Base-by-base conservation (phyloP, 2,113 vertebrate species). In the Tetraodon nigroviridis region DNA sequence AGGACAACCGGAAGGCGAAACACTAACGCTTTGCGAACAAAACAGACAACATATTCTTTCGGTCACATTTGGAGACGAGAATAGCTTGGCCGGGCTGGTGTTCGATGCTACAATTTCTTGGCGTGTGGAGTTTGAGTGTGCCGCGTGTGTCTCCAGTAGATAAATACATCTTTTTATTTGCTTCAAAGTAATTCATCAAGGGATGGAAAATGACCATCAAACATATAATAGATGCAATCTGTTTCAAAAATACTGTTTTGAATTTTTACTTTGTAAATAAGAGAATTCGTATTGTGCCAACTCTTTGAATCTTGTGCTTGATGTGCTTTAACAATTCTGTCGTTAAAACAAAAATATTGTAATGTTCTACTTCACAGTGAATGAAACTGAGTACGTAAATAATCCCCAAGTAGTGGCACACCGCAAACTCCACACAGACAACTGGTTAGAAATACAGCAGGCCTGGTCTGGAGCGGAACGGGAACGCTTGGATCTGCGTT, bases 11-110 rank as follows among this genome's bases (percentile, higher is more conserved):
- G 42, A 7, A 59, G 45, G 29, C 50, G 19, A 61, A 51, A 55
- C 18, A 51, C 12, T 7, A 58, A 69, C 18, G n/a, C 69, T 68
- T 88, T 88, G 87, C 89, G 50, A 78, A 51, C 42, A 45, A 49
- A 71, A 82, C 75, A 64, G 73, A 51, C 44, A 72, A 75, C 71
- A 67, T 66, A n/a, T 48, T 48, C 14, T 47, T 69, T 24, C 65
- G 69, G 73, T 58, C 2, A 18, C 73, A 69, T 61, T 52, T 55
- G 53, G 51, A 67, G 19, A 53, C 55, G 4, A 41, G 37, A 69
- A 45, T 20, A 17, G 50, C 29, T 49, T 13, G 19, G 24, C 51
- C 46, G 51, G 50, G 59, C 20, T 22, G 24, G 55, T 29, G 57
- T 47, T 12, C 22, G 55, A 65, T 21, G 41, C 72, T 61, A 47